phyloP scores from a whole-genome alignment of 2,888 invertebrate genomes.

The Aquatica leii region DNA sequence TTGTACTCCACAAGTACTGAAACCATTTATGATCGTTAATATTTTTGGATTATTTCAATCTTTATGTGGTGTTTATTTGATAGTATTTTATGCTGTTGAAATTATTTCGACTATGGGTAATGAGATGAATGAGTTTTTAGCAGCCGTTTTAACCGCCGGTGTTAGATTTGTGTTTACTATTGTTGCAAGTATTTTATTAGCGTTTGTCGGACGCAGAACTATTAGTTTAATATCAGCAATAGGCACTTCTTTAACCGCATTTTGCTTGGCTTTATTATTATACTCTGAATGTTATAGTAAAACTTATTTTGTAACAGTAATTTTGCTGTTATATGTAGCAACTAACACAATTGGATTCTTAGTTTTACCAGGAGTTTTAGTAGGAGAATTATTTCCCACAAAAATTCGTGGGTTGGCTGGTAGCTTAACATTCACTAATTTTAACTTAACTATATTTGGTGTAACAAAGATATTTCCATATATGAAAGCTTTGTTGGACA shows the following conservation, averaged over 20 bases:
- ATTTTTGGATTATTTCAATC: slow-evolving; percentile 77
- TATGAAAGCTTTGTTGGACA: slow-evolving; percentile 67
- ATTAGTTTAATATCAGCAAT: slow-evolving; percentile 73
- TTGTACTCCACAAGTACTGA: slow-evolving; percentile 70
- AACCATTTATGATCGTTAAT: slow-evolving; percentile 77
- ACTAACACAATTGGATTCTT: slow-evolving; percentile 78
- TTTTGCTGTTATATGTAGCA: slow-evolving; percentile 74
- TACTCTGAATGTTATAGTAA: slow-evolving; percentile 55
- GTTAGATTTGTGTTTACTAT: slow-evolving; percentile 72
- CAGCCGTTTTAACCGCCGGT: slow-evolving; percentile 75
- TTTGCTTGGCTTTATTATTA: slow-evolving; percentile 66
- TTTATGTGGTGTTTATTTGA: slow-evolving; percentile 77
- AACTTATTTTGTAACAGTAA: slow-evolving; percentile 59
- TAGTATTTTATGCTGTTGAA: slow-evolving; percentile 82
- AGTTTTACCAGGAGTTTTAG: slow-evolving; percentile 78
- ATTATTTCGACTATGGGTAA: slow-evolving; percentile 69
- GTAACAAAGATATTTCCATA: slow-evolving; percentile 76
- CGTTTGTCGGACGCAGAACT: slow-evolving; percentile 70
- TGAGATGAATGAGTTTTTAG: slow-evolving; percentile 62
- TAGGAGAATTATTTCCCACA: slow-evolving; percentile 78
- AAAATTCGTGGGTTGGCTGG: slow-evolving; percentile 77
- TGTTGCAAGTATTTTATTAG: slow-evolving; percentile 71
- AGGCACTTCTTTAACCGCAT: slow-evolving; percentile 71
- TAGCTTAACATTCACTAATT: slow-evolving; percentile 76
- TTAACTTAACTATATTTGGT: slow-evolving; percentile 73